phyloP scores from a whole-genome alignment of 2,888 invertebrate species.

The Caenorhabditis sp. region DNA sequence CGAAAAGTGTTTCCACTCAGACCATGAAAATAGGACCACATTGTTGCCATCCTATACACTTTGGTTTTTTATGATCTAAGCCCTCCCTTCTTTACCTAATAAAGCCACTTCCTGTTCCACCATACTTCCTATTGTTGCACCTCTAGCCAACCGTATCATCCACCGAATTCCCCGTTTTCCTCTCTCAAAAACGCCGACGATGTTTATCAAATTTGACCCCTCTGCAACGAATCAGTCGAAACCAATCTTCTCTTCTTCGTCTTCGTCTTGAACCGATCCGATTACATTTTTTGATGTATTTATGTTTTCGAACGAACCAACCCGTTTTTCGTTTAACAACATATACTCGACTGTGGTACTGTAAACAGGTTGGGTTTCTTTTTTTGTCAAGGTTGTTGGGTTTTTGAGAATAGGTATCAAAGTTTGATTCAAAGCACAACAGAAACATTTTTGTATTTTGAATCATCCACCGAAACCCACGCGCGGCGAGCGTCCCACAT shows the following conservation, averaged over 20 bases:
- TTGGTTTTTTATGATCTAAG: not conserved
- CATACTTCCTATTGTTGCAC: not conserved
- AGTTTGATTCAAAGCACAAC: not conserved
- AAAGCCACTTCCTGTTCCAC: not conserved
- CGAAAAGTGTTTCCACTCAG: too few species aligned
- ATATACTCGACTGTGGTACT: not conserved
- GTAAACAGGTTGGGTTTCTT: constrained; percentile 7
- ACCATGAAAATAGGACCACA: too few species aligned
- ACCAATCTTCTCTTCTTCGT: constrained; percentile 17
- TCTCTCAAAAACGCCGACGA: constrained; percentile 11
- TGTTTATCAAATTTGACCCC: constrained; percentile 60
- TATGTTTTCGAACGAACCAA: constrained; percentile 19
- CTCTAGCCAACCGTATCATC: constrained; percentile 17
- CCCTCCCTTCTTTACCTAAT: not conserved
- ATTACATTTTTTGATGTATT: constrained; percentile 40
- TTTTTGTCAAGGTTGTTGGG: not conserved
- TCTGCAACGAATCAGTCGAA: constrained; percentile 22
- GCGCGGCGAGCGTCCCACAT: constrained; percentile 42
- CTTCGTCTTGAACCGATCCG: constrained; percentile 36
- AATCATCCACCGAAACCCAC: constrained; percentile 4
- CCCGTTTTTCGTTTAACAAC: constrained; percentile 18
- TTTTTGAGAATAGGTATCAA: not conserved
- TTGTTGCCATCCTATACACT: too few species aligned
- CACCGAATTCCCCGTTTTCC: not conserved
- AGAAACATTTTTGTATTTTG: constrained; percentile 30